Evolutionary conservation across 2,888 invertebrate genomes (phyloP).

Genomic region (Heliconius cydno): DNA sequence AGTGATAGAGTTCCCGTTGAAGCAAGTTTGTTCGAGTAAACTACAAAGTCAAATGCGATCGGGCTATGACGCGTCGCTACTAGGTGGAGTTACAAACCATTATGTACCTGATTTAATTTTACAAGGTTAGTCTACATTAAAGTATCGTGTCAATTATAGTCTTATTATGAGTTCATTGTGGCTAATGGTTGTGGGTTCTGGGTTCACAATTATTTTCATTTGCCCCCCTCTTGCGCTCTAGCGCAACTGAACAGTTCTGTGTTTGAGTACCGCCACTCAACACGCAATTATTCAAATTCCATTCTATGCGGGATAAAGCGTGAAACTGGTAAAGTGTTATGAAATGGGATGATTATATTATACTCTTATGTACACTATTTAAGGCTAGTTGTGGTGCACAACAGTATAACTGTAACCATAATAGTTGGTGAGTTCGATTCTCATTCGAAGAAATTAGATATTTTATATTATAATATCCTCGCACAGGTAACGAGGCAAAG

Average conservation of each 20-base stretch:
- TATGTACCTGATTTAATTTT: slow-evolving; percentile 90
- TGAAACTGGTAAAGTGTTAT: neutral
- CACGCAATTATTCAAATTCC: no score
- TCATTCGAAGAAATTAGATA: no score
- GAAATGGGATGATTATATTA: neutral
- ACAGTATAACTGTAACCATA: no score
- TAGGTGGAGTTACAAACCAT: slow-evolving; percentile 85
- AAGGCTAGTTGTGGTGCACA: no score
- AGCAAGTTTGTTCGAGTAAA: slow-evolving; percentile 56
- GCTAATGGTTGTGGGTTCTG: neutral
- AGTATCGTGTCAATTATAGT: neutral
- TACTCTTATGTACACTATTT: no score
- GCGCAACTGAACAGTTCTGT: no score
- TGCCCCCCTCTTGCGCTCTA: no score
- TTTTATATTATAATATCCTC: no score
- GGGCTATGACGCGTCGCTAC: slow-evolving; percentile 84
- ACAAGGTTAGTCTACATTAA: slow-evolving; percentile 80
- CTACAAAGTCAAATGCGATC: slow-evolving; percentile 51
- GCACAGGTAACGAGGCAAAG: no score
- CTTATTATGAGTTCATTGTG: neutral
- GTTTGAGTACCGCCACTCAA: no score
- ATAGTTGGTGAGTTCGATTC: no score
- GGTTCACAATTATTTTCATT: no score
- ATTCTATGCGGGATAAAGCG: neutral
- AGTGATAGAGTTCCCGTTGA: slow-evolving; percentile 84